Evolutionary conservation across 2,113 vertebrate genomes (phyloP).

Genomic region (Paramisgurnus dabryanus): DNA sequence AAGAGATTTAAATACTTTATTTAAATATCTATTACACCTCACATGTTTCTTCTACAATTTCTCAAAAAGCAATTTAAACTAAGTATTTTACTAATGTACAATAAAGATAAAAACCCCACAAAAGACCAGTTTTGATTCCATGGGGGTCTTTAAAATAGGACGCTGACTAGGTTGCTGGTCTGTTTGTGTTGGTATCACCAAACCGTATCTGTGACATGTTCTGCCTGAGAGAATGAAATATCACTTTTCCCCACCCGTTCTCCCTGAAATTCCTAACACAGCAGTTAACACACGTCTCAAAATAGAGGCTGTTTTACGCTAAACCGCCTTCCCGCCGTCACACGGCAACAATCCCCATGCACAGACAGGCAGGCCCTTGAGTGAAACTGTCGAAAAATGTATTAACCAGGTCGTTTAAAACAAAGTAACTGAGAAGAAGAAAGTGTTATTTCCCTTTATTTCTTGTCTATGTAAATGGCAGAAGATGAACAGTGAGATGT

Average conservation of each 20-base stretch:
- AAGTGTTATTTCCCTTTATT: not conserved
- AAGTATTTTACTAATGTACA: no score
- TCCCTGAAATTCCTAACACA: constrained; percentile 21
- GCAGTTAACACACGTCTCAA: constrained; percentile 37
- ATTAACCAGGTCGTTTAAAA: constrained; percentile 6
- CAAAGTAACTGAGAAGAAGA: not conserved
- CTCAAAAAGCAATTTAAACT: no score
- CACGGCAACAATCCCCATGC: not conserved
- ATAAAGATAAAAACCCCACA: no score
- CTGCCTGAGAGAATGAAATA: constrained; percentile 10
- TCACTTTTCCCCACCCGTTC: constrained; percentile 9
- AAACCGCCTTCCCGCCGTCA: constrained; percentile 10
- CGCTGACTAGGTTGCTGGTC: not conserved
- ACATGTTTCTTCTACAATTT: no score
- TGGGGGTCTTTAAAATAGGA: not conserved
- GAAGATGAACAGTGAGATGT: not conserved
- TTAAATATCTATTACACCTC: no score
- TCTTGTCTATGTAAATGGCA: not conserved
- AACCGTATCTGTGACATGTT: constrained; percentile 14
- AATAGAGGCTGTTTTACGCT: constrained; percentile 31
- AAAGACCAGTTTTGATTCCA: no score
- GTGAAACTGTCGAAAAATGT: not conserved
- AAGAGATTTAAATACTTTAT: no score
- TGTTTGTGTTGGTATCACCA: constrained; percentile 28
- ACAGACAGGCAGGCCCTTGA: not conserved